A percentile compares a stretch with the other conserved stretches of the same genome.
phyloP scores from a whole-genome alignment of 2,113 vertebrate genomes.

The Aspidoscelis tigris region DNA sequence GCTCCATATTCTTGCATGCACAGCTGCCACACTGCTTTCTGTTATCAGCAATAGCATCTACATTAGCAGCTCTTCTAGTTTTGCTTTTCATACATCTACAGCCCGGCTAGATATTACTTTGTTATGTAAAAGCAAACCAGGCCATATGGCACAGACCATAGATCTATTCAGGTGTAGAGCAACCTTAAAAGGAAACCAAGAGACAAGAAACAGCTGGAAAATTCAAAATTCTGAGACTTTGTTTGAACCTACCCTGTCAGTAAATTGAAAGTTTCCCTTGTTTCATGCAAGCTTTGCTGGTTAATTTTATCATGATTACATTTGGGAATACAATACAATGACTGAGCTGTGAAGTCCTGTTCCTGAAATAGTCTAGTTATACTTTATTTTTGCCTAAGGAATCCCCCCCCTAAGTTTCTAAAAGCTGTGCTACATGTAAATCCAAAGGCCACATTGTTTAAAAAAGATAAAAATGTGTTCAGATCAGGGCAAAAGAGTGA shows the following conservation, averaged over 20 bases:
- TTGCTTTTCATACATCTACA: background rate
- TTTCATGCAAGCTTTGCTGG: background rate
- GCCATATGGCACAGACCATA: background rate
- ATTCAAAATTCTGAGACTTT: background rate
- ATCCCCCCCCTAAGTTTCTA: slow-evolving; percentile 23
- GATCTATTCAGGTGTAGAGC: background rate
- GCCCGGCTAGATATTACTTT: background rate
- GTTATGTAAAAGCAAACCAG: background rate
- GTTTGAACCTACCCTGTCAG: background rate
- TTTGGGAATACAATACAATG: slow-evolving; percentile 13
- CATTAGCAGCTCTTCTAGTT: background rate
- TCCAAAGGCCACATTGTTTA: slow-evolving; percentile 24
- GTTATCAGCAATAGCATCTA: background rate
- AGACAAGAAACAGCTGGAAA: background rate
- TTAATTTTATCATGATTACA: background rate
- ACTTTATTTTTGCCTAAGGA: slow-evolving; percentile 25
- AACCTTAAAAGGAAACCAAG: background rate
- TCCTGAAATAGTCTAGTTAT: slow-evolving; percentile 25
- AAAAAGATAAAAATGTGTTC: slow-evolving; percentile 27
- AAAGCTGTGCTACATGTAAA: slow-evolving; percentile 37
- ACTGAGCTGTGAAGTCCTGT: slow-evolving; percentile 33
- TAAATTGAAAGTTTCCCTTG: slow-evolving; percentile 5
- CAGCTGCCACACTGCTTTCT: background rate
- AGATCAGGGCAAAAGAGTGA: slow-evolving; percentile 13
- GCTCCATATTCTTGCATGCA: too few relatives aligned